Percentiles rank a stretch among this genome's conserved stretches.
phyloP scores from a whole-genome alignment of 2,113 vertebrate genomes.

The Phocoena phocoena region DNA sequence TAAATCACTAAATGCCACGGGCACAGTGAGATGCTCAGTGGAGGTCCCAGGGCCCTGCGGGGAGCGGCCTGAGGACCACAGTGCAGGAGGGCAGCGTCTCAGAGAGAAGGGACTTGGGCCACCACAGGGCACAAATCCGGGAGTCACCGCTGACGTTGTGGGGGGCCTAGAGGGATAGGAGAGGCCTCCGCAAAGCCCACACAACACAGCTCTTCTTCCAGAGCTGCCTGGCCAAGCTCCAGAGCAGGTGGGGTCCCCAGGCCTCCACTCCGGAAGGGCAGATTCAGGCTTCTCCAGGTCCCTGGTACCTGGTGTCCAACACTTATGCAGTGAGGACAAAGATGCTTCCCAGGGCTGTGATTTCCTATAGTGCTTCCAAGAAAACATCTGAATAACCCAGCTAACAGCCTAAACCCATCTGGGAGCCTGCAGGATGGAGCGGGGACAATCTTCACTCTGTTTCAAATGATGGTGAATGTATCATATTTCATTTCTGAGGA shows the following conservation, averaged over 20 bases:
- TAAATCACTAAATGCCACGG: not conserved
- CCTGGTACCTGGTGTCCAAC: not conserved
- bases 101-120: not conserved
- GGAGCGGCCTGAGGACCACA: not conserved
- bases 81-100: not conserved
- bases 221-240: not conserved
- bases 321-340: not conserved
- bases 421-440: not conserved
- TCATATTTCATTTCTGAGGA: slow-evolving; percentile 39
- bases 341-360: not conserved
- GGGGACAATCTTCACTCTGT: not conserved
- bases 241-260: not conserved
- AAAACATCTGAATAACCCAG: not conserved
- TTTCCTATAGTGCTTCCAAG: not conserved
- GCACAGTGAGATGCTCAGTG: not conserved
- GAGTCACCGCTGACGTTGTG: not conserved
- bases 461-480: slow-evolving; percentile 13
- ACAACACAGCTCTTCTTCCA: not conserved
- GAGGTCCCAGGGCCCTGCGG: not conserved
- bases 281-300: not conserved
- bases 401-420: not conserved
- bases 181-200: not conserved
- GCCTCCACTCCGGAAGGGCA: rapidly evolving
- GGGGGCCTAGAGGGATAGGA: not conserved
- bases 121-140: not conserved